phyloP scores from a whole-genome alignment of 2,888 invertebrate species.

The Perizoma affinitatum region DNA sequence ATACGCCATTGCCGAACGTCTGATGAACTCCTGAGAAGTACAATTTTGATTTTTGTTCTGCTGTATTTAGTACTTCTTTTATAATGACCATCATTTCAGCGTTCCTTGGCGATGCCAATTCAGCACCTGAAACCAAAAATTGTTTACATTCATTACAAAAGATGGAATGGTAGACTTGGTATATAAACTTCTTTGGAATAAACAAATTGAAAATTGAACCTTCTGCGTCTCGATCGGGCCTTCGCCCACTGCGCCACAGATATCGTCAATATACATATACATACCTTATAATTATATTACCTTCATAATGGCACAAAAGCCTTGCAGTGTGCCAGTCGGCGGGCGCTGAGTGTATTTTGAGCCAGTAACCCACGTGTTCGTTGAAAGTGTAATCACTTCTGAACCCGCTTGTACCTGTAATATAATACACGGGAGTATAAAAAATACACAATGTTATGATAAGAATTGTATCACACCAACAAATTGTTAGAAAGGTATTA shows the following conservation, averaged over 20 bases:
- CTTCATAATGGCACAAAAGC: conserved; percentile 22
- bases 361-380: conserved; percentile 18
- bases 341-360: conserved; percentile 9
- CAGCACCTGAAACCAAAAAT: conserved; percentile 12
- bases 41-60: not conserved
- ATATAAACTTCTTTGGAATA: too few relatives aligned
- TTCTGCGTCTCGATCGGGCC: too few relatives aligned
- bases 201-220: too few relatives aligned
- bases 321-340: conserved; percentile 23
- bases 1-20: conserved; percentile 17
- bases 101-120: conserved; percentile 23
- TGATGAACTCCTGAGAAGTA: conserved; percentile 22
- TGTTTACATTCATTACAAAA: not conserved
- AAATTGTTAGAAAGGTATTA: too few relatives aligned
- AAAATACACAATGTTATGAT: not conserved
- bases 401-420: conserved; percentile 18
- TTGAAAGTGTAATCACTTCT: conserved; percentile 19
- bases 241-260: too few relatives aligned
- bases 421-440: not conserved
- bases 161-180: too few relatives aligned
- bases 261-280: not conserved
- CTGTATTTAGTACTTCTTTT: not conserved
- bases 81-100: not conserved
- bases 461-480: too few relatives aligned
- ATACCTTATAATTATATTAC: not conserved